Evolutionary conservation across 2,888 invertebrate species (phyloP).

Genomic region (Carabus problematicus): DNA sequence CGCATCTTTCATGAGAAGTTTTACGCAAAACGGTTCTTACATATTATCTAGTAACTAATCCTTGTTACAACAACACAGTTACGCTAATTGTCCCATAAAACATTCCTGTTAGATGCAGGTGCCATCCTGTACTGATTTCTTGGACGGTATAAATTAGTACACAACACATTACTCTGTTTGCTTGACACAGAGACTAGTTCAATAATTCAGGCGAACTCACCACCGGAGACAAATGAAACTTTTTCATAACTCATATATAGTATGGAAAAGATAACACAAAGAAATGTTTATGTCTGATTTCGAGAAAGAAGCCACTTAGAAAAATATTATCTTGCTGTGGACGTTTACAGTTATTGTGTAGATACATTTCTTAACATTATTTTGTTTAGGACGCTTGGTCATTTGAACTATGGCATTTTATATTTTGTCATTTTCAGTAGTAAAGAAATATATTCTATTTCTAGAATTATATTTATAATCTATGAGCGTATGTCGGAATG

Average conservation of each 20-base stretch:
- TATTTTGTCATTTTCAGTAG: background rate
- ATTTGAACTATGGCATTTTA: background rate
- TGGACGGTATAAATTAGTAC: constrained; percentile 33
- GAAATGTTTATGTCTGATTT: too few relatives aligned
- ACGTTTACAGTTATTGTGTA: too few relatives aligned
- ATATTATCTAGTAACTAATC: background rate
- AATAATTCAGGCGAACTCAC: too few relatives aligned
- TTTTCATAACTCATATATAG: too few relatives aligned
- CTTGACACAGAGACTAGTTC: background rate
- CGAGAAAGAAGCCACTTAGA: too few relatives aligned
- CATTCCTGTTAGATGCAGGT: constrained; percentile 35
- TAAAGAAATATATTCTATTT: background rate
- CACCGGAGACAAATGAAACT: too few relatives aligned
- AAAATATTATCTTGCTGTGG: too few relatives aligned
- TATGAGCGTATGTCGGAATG: too few relatives aligned
- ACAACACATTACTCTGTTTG: background rate
- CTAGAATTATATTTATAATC: background rate
- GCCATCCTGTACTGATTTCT: constrained; percentile 10
- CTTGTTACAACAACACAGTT: background rate
- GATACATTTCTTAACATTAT: too few relatives aligned
- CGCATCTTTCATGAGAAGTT: background rate
- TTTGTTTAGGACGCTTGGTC: too few relatives aligned
- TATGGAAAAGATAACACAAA: too few relatives aligned
- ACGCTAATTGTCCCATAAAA: constrained; percentile 36
- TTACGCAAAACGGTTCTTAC: background rate